Evolutionary conservation across 2,797 vertebrate species (phyloP), one percentile per base, ranked within the genome.

Genomic region (Eleutherodactylus coqui): DNA sequence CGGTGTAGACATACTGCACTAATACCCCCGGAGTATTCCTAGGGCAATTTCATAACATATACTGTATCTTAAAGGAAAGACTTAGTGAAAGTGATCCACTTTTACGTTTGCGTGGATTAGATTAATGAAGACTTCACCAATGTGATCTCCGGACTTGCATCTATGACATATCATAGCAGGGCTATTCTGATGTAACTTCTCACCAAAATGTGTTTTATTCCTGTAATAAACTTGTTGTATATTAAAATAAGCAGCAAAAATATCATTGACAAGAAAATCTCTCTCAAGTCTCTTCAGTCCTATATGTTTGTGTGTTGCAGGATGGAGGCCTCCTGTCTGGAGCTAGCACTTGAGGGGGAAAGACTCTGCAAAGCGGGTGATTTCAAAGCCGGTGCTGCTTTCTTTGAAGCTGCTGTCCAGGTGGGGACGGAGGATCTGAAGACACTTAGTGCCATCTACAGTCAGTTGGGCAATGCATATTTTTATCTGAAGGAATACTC

Each of bases 401-500:
- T 98, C 93, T 99, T 99, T 0, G 98, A 99, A 91, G 97, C 97
- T 0, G 98, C 98, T 0, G 97, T 99, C 80, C 97, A 98, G 90
- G 97, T 98, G 69, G 98, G 98, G 62, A 99, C 98, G 0, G 98
- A 99, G 89, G 98, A 99, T 91, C 92, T 99, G 88, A 98, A 99
- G 94, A 99, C 98, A 0, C 95, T 99, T 87, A 99, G 97, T 82
- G 98, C 98, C 93, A 98, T 99, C 93, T 99, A 99, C 93, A 99
- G 98, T 91, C 98, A 99, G 91, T 93, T 99, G 90, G 98, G 98
- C 79, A 99, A 99, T 0, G 97, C 97, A 58, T 99, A 99, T 91
- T 99, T 99, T 93, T 99, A 99, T 92, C 94, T 99, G 77, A 99
- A 99, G 91, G 98, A 99, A 91, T 98, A 97, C 0, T 93, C 95